Conservation (phyloP, 2,797 vertebrate species). For the Cygnus olor region DNA sequence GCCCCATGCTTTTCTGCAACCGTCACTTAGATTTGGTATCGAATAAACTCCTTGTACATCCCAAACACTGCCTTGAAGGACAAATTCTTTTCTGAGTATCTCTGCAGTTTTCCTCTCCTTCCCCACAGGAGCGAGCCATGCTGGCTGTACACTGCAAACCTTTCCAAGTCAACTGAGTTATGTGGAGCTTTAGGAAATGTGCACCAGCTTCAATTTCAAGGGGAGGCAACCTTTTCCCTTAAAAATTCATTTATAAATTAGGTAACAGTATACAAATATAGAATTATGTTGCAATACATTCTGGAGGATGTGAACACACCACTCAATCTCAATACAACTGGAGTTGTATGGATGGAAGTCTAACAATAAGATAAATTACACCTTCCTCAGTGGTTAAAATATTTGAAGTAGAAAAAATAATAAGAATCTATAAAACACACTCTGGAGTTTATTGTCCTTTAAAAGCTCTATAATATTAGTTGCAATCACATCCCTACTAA, state of each 20-base stretch:
- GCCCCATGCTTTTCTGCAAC: neutral
- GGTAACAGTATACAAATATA: neutral
- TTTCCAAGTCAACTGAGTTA: neutral
- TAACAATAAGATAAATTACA: conserved; percentile 18
- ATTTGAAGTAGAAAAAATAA: conserved; percentile 21
- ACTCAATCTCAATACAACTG: neutral
- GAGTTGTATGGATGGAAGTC: neutral
- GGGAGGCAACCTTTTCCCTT: neutral
- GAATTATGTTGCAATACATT: accelerated
- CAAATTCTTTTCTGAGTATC: neutral
- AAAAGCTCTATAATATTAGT: conserved; percentile 36
- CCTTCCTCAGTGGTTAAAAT: conserved; percentile 25
- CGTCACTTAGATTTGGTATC: neutral
- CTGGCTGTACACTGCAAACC: neutral
- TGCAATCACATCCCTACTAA: conserved; percentile 52
- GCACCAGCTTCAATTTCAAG: neutral
- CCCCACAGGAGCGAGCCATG: neutral
- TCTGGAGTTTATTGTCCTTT: conserved; percentile 53
- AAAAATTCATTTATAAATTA: neutral
- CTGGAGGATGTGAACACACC: neutral
- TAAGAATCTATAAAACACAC: conserved; percentile 38
- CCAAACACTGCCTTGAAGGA: neutral
- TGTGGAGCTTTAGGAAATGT: neutral
- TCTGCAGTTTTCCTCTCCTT: neutral
- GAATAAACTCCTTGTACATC: neutral